Evolutionary conservation across 2,888 invertebrate genomes (phyloP).

Genomic region (Eupithecia pulchellata): DNA sequence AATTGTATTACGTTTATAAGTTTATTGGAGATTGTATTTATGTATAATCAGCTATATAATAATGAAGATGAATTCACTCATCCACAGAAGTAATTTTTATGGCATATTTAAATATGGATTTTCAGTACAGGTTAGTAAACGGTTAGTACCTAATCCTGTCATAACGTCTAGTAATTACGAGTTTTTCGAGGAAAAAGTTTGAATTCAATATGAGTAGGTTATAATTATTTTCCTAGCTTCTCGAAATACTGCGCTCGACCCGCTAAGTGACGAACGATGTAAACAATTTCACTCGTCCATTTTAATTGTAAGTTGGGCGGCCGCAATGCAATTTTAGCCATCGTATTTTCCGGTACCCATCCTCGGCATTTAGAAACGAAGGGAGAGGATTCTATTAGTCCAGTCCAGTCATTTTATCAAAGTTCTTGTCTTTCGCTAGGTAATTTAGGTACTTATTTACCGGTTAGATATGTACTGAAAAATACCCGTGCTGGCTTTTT

Average conservation of each 20-base stretch:
- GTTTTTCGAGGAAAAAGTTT: not conserved
- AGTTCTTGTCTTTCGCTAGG: not conserved
- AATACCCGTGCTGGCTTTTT: not conserved
- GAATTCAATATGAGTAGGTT: not conserved
- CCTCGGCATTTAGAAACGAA: slow-evolving; percentile 38
- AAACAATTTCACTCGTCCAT: slow-evolving; percentile 83
- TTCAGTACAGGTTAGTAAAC: not conserved
- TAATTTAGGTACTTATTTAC: too few species aligned
- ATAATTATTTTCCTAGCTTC: slow-evolving; percentile 20
- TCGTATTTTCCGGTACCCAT: slow-evolving; percentile 54
- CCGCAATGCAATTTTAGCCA: slow-evolving; percentile 76
- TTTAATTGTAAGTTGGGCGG: slow-evolving; percentile 83
- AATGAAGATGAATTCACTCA: not conserved
- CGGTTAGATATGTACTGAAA: too few species aligned
- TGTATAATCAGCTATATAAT: not conserved
- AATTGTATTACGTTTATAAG: too few species aligned
- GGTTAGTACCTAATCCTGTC: not conserved
- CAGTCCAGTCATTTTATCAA: not conserved
- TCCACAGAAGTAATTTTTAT: not conserved
- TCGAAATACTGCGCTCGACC: slow-evolving; percentile 46
- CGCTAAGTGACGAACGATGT: slow-evolving; percentile 84
- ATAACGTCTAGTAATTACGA: not conserved
- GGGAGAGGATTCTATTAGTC: slow-evolving; percentile 25
- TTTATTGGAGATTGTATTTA: not conserved
- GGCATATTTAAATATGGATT: not conserved